Conservation (phyloP, 2,797 vertebrate genomes). For the Poecilia wingei region DNA sequence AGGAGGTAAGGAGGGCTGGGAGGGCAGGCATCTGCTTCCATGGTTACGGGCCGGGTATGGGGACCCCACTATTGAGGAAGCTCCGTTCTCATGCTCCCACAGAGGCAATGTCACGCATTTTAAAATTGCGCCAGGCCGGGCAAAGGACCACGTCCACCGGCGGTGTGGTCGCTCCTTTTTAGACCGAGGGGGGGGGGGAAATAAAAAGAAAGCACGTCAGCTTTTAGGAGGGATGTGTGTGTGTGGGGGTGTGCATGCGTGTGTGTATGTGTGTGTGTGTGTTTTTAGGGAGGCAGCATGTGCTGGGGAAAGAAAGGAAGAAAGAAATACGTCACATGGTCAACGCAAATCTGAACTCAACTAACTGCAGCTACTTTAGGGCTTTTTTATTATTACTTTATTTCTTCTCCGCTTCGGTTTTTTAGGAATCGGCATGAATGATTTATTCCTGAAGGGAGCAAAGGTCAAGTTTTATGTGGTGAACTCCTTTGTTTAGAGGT, state of each 20-base stretch:
- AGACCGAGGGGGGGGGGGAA: conserved; percentile 72
- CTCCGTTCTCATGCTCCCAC: conserved; percentile 97
- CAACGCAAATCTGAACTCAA: conserved; percentile 80
- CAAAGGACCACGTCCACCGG: conserved; percentile 87
- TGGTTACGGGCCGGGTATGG: conserved; percentile 98
- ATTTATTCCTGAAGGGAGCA: conserved; percentile 80
- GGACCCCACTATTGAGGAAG: conserved; percentile 95
- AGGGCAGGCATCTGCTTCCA: conserved; percentile 98
- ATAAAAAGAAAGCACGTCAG: conserved; percentile 90
- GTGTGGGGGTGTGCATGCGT: no score
- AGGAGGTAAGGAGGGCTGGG: conserved; percentile 98
- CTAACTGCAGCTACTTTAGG: conserved; percentile 20
- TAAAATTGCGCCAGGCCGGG: conserved; percentile 87
- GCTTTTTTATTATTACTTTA: conserved; percentile 1
- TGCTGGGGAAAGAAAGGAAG: conserved; percentile 70
- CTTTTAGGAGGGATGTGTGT: conserved; percentile 62
- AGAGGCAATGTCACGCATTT: conserved; percentile 94
- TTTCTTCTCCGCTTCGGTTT: conserved; percentile 49
- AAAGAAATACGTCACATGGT: conserved; percentile 90
- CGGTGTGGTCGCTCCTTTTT: conserved; percentile 85
- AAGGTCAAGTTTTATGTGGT: conserved; percentile 86
- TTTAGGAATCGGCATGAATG: conserved; percentile 54
- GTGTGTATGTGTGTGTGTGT: no score
- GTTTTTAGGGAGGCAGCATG: conserved; percentile 55
- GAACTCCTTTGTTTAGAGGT: conserved; percentile 82